These are phyloP conservation scores for Stercorarius parasiticus DNA, from an alignment of 2,113 vertebrate species.

Conservation along the genomic window DNA sequence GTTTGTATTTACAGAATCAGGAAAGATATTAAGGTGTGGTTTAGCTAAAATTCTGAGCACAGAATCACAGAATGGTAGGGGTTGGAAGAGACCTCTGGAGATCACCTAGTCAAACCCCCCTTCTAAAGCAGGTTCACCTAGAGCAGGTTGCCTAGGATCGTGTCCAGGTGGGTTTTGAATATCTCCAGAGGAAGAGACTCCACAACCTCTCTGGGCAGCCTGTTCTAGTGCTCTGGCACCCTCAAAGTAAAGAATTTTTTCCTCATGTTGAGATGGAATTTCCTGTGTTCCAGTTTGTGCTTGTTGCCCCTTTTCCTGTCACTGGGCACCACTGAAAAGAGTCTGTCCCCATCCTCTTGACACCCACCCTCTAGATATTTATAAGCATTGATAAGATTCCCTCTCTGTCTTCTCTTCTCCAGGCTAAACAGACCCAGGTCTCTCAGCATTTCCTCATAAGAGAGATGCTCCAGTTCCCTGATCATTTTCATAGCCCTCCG, in stretches of 20 bases:
- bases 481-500: background rate
- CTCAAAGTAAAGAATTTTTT: background rate
- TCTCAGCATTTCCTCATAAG: background rate
- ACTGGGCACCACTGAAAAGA: background rate
- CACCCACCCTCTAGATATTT: background rate
- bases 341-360: background rate
- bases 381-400: background rate
- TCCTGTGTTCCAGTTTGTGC: background rate
- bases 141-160: background rate
- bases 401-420: background rate
- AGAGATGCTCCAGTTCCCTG: background rate
- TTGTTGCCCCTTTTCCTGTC: background rate
- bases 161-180: background rate
- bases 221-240: background rate
- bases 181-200: background rate
- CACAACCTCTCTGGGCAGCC: background rate
- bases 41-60: background rate
- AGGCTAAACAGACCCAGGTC: background rate
- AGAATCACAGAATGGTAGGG: background rate
- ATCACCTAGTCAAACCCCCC: background rate
- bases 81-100: background rate
- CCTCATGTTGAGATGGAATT: background rate
- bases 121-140: background rate
- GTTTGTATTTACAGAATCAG: background rate
- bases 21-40: background rate